These are phyloP conservation scores for Scyliorhinus canicula DNA, from an alignment of 2,797 vertebrate species.

Conservation along the genomic window DNA sequence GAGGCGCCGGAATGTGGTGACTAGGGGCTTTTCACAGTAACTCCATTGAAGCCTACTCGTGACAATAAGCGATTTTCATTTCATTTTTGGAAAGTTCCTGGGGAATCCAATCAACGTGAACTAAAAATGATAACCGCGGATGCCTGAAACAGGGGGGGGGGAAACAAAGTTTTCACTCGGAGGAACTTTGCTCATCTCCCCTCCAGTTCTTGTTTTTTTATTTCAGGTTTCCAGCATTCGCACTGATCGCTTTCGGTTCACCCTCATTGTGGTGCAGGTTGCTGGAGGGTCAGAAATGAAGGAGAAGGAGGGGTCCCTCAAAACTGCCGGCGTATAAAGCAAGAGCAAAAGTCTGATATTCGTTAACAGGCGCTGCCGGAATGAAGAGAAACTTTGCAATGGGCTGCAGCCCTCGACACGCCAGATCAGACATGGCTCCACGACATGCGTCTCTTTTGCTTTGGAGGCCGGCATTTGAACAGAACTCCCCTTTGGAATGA, in stretches of 20 bases:
- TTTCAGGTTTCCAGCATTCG: not conserved
- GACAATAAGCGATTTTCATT: no score
- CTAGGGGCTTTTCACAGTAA: no score
- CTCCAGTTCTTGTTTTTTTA: not conserved
- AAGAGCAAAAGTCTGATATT: not conserved
- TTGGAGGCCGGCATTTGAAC: not conserved
- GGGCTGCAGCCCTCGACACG: not conserved
- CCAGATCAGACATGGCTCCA: not conserved
- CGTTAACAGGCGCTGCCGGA: not conserved
- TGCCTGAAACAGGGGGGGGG: no score
- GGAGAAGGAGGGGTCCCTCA: not conserved
- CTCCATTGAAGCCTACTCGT: no score
- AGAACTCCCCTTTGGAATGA: not conserved
- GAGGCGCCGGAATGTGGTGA: no score
- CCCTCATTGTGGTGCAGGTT: no score
- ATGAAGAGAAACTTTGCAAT: not conserved
- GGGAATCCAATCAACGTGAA: no score
- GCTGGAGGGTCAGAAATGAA: not conserved
- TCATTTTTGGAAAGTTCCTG: no score
- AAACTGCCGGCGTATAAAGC: not conserved
- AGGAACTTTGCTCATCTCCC: not conserved
- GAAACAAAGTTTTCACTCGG: no score
- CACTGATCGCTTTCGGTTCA: not conserved
- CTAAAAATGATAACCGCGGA: no score
- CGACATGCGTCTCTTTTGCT: not conserved